Evolutionary conservation across 1,140 invertebrate species (phyloP).

Genomic region (Copidosoma floridanum): DNA sequence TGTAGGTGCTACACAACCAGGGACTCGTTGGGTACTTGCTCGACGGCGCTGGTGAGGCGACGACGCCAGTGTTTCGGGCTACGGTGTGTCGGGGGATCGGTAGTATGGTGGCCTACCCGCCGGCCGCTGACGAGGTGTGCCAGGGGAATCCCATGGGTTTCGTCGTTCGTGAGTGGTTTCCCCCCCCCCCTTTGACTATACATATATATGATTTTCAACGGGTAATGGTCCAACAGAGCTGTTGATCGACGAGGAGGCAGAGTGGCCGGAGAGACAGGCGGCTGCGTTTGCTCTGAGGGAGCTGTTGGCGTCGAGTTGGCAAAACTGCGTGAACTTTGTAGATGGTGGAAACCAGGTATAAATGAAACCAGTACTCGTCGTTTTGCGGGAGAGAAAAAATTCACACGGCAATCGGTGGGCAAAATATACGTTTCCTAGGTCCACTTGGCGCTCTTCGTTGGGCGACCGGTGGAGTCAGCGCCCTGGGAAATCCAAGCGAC

Average conservation of each 20-base stretch:
- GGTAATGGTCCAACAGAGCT: no score
- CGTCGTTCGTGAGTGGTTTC: no score
- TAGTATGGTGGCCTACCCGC: conserved; percentile 35
- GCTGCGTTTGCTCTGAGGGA: conserved; percentile 38
- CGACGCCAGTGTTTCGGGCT: no score
- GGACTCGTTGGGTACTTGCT: conserved; percentile 37
- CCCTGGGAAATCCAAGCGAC: conserved; percentile 32
- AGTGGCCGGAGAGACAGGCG: conserved; percentile 32
- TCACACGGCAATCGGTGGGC: no score
- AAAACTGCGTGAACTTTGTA: conserved; percentile 36
- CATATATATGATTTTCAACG: no score
- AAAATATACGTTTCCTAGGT: conserved; percentile 4
- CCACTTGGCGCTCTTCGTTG: conserved; percentile 33
- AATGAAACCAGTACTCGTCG: no score
- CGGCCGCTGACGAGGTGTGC: conserved; percentile 36
- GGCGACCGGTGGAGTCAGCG: conserved; percentile 17
- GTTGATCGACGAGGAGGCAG: conserved; percentile 33
- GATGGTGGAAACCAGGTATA: conserved; percentile 33
- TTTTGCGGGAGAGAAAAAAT: no score
- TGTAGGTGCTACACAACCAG: conserved; percentile 32
- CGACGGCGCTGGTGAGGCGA: no score
- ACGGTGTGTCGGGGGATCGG: conserved; percentile 36
- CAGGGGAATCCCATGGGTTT: conserved; percentile 24
- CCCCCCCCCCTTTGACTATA: no score
- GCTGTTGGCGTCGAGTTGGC: conserved; percentile 32